Conservation (phyloP, 2,888 invertebrate genomes). For the Eupsilia transversa region DNA sequence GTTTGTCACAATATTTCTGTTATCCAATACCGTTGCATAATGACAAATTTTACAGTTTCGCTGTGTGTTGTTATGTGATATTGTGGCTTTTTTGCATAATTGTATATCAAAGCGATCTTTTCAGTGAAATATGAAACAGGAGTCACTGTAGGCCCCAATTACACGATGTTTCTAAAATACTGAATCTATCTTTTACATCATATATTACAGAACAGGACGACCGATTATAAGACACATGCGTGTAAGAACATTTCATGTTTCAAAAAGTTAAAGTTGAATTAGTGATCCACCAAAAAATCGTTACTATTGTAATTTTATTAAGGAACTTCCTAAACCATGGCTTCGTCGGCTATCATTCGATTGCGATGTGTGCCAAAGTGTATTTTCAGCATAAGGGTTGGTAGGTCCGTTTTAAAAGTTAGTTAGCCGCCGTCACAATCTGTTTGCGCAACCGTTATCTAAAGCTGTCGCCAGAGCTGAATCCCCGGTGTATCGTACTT, state of each 20-base stretch:
- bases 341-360: not conserved
- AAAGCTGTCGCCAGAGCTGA: too few species aligned
- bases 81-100: not conserved
- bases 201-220: not conserved
- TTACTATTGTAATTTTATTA: not conserved
- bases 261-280: not conserved
- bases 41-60: slow-evolving; percentile 31
- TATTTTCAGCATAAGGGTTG: not conserved
- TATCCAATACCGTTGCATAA: slow-evolving; percentile 48
- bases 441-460: too few species aligned
- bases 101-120: slow-evolving; percentile 18
- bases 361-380: not conserved
- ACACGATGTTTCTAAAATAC: not conserved
- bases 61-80: slow-evolving; percentile 29
- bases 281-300: too few species aligned
- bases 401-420: too few species aligned
- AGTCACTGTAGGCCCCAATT: not conserved
- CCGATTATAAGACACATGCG: not conserved
- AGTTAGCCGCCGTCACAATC: too few species aligned
- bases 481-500: too few species aligned
- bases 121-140: slow-evolving; percentile 10
- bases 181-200: too few species aligned
- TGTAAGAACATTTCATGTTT: not conserved
- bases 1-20: slow-evolving; percentile 40
- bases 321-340: not conserved